Percentiles rank a stretch among this genome's conserved stretches.
phyloP scores from a whole-genome alignment of 2,888 invertebrate genomes.

The Spilosoma lubricipeda region DNA sequence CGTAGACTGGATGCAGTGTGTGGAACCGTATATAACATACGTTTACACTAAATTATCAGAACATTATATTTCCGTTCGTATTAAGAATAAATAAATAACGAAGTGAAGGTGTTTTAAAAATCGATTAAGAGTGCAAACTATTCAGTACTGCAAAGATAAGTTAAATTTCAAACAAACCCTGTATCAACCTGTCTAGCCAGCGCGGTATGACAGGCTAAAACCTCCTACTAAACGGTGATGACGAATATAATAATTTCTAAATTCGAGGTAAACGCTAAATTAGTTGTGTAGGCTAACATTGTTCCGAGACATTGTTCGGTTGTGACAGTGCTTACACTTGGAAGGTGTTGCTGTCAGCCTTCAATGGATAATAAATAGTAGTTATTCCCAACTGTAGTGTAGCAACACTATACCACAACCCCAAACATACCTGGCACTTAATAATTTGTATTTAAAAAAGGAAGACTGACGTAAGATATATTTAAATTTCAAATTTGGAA shows the following conservation, averaged over 20 bases:
- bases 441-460: neutral
- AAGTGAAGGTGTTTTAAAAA: too few species aligned
- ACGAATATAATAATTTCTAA: neutral
- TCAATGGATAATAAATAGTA: constrained; percentile 9
- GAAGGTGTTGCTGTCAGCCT: neutral
- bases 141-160: too few species aligned
- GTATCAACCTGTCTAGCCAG: too few species aligned
- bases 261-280: neutral
- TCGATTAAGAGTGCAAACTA: too few species aligned
- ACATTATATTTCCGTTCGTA: too few species aligned
- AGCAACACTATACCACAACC: constrained; percentile 5
- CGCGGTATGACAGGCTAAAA: too few species aligned
- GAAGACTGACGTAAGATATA: neutral
- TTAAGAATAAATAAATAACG: too few species aligned
- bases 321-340: neutral
- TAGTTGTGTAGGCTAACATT: neutral
- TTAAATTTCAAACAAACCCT: too few species aligned
- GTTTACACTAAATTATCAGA: neutral
- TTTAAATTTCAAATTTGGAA: neutral
- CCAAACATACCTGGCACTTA: neutral
- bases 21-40: neutral
- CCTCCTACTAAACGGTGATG: too few species aligned
- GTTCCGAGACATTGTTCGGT: constrained; percentile 3
- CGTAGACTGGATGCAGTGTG: constrained; percentile 35
- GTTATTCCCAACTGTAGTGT: constrained; percentile 18